phyloP scores from a whole-genome alignment of 1,140 invertebrate genomes.

The Drosophila persimilis region DNA sequence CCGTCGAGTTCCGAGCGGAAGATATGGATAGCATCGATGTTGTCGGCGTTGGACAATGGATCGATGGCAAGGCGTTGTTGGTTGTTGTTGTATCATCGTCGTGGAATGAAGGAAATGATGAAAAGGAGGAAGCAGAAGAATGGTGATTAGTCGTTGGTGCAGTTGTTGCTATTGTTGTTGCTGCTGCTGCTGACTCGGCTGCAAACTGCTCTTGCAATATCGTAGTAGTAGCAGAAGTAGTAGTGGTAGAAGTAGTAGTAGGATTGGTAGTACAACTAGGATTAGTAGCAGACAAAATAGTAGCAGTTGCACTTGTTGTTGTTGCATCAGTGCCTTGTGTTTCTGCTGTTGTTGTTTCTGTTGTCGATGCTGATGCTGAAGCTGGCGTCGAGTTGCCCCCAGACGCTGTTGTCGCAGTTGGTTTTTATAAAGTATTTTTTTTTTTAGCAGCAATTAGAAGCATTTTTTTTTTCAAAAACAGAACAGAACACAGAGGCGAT shows the following conservation, averaged over 20 bases:
- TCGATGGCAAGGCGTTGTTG: slow-evolving; percentile 61
- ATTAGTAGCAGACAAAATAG: slow-evolving; percentile 58
- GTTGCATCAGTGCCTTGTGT: slow-evolving; percentile 49
- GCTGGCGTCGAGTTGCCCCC: slow-evolving; percentile 42
- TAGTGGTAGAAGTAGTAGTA: slow-evolving; percentile 43
- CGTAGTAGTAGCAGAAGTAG: slow-evolving; percentile 39
- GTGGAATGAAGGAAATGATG: slow-evolving; percentile 82
- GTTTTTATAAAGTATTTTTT: slow-evolving; percentile 25
- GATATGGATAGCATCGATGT: slow-evolving; percentile 43
- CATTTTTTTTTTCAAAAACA: slow-evolving; percentile 56
- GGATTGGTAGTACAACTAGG: slow-evolving; percentile 54
- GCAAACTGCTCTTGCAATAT: slow-evolving; percentile 59
- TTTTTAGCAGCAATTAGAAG: slow-evolving; percentile 65
- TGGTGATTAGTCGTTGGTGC: slow-evolving; percentile 82
- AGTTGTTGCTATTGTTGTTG: slow-evolving; percentile 12
- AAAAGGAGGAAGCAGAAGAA: slow-evolving; percentile 83
- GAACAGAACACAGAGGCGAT: slow-evolving; percentile 75
- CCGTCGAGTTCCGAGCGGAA: slow-evolving; percentile 60
- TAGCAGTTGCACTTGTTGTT: slow-evolving; percentile 35
- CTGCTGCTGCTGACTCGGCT: slow-evolving; percentile 53
- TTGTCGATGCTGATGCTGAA: slow-evolving; percentile 38
- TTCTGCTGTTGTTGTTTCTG: slow-evolving; percentile 36
- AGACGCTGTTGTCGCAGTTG: slow-evolving; percentile 48
- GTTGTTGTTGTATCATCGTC: slow-evolving; percentile 64
- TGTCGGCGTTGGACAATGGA: slow-evolving; percentile 76